Base-by-base conservation (phyloP, 2,113 vertebrate genomes). In the Perca fluviatilis region DNA sequence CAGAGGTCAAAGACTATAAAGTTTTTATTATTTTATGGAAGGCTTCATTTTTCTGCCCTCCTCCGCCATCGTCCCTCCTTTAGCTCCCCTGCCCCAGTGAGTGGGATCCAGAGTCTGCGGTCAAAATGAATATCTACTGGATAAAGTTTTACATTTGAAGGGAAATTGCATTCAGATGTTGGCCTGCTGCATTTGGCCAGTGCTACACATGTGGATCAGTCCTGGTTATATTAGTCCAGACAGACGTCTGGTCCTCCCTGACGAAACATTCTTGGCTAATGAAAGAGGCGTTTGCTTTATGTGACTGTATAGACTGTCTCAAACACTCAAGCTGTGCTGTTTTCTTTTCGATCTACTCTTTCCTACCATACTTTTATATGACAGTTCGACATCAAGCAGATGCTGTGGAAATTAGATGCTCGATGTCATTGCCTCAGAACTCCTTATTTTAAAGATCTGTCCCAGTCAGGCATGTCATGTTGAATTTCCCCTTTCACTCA, bases 111-210 rank as follows among this genome's bases (percentile, higher is more conserved):
- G 72, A 73, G 72, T 85, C 89, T 88, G 88, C 9, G 75, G 91
- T 92, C 73, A 69, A 74, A 82, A 72, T 85, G 85, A 90, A 93
- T 93, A 85, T 90, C 79, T 91, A 91, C 88, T 90, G 91, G 90
- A 92, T 92, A 82, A 92, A 90, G 87, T 92, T 89, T 89, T 81
- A 89, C 92, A 93, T 94, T 90, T 90, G 83, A 89, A 86, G 88
- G 92, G 90, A 95, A 94, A 95, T 94, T 94, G 90, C 84, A 63
- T 90, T 91, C 95, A 95, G 94, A 94, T 95, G 94, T 94, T 85
- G 88, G 86, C 68, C 68, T 65, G 84, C 84, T 94, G 91, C 46
- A 80, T 80, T 89, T 86, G 89, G 81, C 83, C 72, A 14, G 47
- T 54, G 78, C 64, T 68, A 67, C 80, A 77, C 64, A 79, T 83